Conservation (phyloP, 2,888 invertebrate species). For the Timandra comae region DNA sequence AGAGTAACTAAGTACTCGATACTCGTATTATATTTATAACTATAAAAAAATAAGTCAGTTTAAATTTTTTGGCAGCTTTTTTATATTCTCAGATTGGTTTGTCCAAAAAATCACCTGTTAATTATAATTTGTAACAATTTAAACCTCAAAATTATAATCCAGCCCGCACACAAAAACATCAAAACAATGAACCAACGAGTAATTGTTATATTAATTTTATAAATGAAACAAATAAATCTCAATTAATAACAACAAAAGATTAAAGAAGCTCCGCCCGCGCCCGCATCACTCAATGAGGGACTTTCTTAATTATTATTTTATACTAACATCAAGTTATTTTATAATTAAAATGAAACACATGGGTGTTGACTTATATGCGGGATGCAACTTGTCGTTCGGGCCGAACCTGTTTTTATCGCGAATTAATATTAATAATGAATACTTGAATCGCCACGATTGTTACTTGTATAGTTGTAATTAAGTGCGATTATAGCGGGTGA, state of each 20-base stretch:
- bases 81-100: too few species aligned
- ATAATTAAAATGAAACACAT: conserved; percentile 38
- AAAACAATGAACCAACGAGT: too few species aligned
- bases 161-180: too few species aligned
- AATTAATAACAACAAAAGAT: neutral
- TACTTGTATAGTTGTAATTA: conserved; percentile 69
- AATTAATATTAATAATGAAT: conserved; percentile 71
- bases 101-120: too few species aligned
- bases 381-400: conserved; percentile 27
- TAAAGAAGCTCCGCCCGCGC: neutral
- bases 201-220: too few species aligned
- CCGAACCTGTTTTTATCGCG: conserved; percentile 62
- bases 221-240: neutral
- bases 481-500: conserved; percentile 62
- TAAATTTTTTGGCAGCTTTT: too few species aligned
- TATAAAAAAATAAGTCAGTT: too few species aligned
- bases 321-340: conserved; percentile 27
- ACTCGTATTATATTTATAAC: too few species aligned
- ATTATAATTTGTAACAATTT: too few species aligned
- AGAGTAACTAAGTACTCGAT: too few species aligned
- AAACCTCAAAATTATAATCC: too few species aligned
- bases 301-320: conserved; percentile 20
- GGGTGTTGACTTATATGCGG: conserved; percentile 31
- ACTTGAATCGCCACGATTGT: conserved; percentile 67
- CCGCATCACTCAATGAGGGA: conserved; percentile 6